These are phyloP conservation scores for Chanos chanos DNA, from an alignment of 2,797 vertebrate genomes.

Conservation along the genomic window DNA sequence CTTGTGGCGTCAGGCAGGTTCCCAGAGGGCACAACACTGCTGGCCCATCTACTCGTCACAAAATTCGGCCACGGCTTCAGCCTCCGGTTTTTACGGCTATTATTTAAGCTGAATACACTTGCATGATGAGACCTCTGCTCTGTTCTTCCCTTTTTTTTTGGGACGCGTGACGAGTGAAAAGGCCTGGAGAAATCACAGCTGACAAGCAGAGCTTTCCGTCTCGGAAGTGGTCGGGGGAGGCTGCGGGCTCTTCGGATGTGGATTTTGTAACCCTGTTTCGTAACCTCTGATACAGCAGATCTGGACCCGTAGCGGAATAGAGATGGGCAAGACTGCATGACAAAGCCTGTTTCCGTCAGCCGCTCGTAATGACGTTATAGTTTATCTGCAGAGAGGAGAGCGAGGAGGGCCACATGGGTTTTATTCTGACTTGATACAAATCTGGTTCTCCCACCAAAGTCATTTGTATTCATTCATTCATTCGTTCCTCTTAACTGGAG, in stretches of 20 bases:
- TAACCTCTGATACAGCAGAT: constrained; percentile 29
- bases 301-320: constrained; percentile 41
- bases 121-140: constrained; percentile 10
- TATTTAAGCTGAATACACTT: constrained; percentile 51
- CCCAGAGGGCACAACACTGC: constrained; percentile 45
- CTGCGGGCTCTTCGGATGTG: not conserved
- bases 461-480: constrained; percentile 2
- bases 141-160: constrained; percentile 38
- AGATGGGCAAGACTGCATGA: constrained; percentile 54
- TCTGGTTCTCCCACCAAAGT: not conserved
- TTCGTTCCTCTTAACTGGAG: no score
- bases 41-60: constrained; percentile 45
- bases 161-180: constrained; percentile 3
- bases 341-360: constrained; percentile 54
- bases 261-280: constrained; percentile 40
- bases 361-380: constrained; percentile 50
- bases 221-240: constrained; percentile 18
- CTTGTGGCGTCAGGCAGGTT: constrained; percentile 41
- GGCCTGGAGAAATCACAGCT: constrained; percentile 12
- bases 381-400: constrained; percentile 29
- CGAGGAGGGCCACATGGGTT: constrained; percentile 7
- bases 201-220: constrained; percentile 1
- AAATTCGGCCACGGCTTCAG: constrained; percentile 31
- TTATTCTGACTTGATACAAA: not conserved
- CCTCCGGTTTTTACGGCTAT: constrained; percentile 40